Evolutionary conservation across 1,140 invertebrate species (phyloP).

Genomic region (Metopolophium dirhodum): DNA sequence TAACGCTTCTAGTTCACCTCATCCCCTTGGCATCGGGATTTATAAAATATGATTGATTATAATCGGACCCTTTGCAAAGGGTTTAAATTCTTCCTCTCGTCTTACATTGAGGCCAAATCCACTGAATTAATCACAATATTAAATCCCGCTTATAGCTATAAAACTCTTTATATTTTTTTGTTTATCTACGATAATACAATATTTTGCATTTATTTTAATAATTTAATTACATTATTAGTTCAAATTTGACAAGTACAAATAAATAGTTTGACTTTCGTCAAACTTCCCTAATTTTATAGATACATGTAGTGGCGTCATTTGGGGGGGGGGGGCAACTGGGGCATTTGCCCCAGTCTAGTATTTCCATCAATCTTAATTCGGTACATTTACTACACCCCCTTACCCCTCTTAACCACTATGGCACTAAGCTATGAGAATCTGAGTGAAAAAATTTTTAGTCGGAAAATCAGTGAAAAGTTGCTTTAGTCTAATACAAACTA

Average conservation of each 20-base stretch:
- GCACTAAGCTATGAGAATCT: no score
- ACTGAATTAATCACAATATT: conserved; percentile 45
- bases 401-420: no score
- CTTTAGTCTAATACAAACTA: no score
- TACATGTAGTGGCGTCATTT: background rate
- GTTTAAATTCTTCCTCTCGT: conserved; percentile 1
- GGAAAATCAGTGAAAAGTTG: no score
- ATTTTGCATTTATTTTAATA: background rate
- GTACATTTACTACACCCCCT: no score
- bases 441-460: no score
- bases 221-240: background rate
- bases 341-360: no score
- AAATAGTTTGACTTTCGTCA: background rate
- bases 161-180: background rate
- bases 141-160: background rate
- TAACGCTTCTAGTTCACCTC: conserved; percentile 18
- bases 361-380: no score
- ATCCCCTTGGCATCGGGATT: background rate
- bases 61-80: background rate
- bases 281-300: no score
- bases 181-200: background rate
- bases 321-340: no score
- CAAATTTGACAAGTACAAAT: background rate
- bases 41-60: conserved; percentile 54
- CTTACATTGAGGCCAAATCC: background rate